These are phyloP conservation scores for Ageneiosus marmoratus DNA, from an alignment of 2,113 vertebrate species.

Conservation along the genomic window DNA sequence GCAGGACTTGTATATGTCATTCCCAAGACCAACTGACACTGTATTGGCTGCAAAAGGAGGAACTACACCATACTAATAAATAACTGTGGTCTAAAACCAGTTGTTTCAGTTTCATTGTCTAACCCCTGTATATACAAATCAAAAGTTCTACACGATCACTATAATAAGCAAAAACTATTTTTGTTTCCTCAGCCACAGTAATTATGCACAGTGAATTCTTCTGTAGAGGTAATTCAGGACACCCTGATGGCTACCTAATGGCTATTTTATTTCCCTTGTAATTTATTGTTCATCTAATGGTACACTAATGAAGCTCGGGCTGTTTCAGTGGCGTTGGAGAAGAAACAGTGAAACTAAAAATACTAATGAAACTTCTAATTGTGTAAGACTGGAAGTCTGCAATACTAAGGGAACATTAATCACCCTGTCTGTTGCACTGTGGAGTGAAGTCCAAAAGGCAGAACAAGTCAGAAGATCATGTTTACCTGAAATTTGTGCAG, in stretches of 20 bases:
- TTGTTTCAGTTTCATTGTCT: too few relatives aligned
- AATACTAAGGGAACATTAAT: neutral
- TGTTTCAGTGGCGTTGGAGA: neutral
- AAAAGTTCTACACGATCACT: neutral
- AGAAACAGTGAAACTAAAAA: neutral
- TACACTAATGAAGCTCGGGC: neutral
- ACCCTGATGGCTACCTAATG: neutral
- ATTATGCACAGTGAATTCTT: neutral
- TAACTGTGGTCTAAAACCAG: too few relatives aligned
- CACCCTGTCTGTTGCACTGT: neutral
- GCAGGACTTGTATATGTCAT: too few relatives aligned
- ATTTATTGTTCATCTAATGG: neutral
- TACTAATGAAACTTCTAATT: neutral
- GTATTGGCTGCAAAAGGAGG: too few relatives aligned
- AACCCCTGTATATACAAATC: neutral
- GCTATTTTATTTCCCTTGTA: neutral
- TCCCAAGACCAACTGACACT: too few relatives aligned
- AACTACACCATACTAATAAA: too few relatives aligned
- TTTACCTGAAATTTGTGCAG: constrained; percentile 78
- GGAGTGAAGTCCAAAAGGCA: neutral
- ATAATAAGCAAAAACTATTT: neutral
- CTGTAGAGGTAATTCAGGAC: neutral
- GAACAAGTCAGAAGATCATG: neutral
- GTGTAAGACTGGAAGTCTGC: neutral
- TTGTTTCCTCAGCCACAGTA: neutral